These are phyloP conservation scores for Gymnogyps californianus DNA, from an alignment of 2,113 vertebrate species.

Conservation along the genomic window DNA sequence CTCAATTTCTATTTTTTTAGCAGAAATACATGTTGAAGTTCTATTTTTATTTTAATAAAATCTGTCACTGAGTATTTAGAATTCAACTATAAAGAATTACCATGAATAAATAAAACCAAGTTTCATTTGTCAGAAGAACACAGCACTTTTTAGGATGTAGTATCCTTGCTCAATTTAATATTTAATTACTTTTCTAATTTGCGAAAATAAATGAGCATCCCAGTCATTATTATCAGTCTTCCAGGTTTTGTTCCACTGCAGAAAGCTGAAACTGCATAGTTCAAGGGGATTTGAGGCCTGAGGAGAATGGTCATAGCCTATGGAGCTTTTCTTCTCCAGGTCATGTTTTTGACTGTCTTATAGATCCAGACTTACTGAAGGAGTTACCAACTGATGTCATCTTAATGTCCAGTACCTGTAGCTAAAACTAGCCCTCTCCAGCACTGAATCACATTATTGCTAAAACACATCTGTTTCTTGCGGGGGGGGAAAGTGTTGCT, in stretches of 20 bases:
- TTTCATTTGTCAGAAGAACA: slow-evolving; percentile 2
- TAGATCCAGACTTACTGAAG: background rate
- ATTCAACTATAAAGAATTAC: background rate
- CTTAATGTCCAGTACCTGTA: background rate
- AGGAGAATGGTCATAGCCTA: background rate
- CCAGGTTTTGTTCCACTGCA: background rate
- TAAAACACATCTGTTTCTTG: background rate
- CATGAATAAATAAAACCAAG: slow-evolving; percentile 2
- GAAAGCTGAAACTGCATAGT: background rate
- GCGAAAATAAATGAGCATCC: background rate
- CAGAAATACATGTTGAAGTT: background rate
- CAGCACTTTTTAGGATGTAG: background rate
- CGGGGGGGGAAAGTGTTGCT: background rate
- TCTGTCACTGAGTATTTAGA: background rate
- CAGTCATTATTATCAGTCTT: background rate
- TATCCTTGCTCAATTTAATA: background rate
- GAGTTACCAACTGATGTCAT: background rate
- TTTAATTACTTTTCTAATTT: slow-evolving; percentile 31
- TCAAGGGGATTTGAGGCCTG: background rate
- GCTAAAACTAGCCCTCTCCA: background rate
- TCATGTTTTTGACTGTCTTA: background rate
- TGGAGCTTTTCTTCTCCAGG: background rate
- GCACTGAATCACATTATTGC: background rate
- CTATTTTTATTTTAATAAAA: background rate
- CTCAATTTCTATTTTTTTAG: background rate